Evolutionary conservation across 2,888 invertebrate species (phyloP).

Genomic region (Netelia virgata): DNA sequence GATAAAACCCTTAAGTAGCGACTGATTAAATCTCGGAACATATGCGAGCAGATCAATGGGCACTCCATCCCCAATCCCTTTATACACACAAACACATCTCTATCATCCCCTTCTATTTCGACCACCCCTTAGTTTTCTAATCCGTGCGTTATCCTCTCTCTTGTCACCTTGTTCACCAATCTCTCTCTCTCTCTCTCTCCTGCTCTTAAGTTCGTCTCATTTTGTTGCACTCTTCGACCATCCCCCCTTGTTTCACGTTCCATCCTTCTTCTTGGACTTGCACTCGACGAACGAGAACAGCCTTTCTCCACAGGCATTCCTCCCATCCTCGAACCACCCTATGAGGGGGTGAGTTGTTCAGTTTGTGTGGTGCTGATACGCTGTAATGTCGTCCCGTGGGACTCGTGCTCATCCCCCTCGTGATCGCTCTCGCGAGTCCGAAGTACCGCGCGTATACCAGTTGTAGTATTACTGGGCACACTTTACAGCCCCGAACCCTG

Average conservation of each 20-base stretch:
- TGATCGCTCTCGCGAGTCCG: conserved; percentile 38
- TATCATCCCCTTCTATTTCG: conserved; percentile 44
- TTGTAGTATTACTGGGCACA: conserved; percentile 57
- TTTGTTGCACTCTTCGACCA: conserved; percentile 55
- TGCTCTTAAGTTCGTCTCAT: conserved; percentile 27
- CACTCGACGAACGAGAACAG: conserved; percentile 68
- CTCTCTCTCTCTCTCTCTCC: conserved; percentile 2
- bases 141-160: conserved; percentile 43
- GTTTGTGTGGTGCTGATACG: conserved; percentile 83
- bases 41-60: conserved; percentile 83
- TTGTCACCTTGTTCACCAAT: conserved; percentile 16
- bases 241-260: conserved; percentile 42
- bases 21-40: conserved; percentile 84
- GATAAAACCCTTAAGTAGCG: conserved; percentile 82
- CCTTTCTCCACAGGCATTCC: conserved; percentile 80
- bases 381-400: conserved; percentile 82
- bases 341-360: conserved; percentile 75
- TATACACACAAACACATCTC: conserved; percentile 33
- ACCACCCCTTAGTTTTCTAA: conserved; percentile 32
- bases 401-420: conserved; percentile 68
- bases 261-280: conserved; percentile 85
- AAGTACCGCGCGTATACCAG: conserved; percentile 26
- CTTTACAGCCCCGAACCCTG: conserved; percentile 16
- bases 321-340: conserved; percentile 56
- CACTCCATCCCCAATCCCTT: conserved; percentile 59